Conservation (phyloP, 2,113 vertebrate species). For the Diphyllodes magnificus region DNA sequence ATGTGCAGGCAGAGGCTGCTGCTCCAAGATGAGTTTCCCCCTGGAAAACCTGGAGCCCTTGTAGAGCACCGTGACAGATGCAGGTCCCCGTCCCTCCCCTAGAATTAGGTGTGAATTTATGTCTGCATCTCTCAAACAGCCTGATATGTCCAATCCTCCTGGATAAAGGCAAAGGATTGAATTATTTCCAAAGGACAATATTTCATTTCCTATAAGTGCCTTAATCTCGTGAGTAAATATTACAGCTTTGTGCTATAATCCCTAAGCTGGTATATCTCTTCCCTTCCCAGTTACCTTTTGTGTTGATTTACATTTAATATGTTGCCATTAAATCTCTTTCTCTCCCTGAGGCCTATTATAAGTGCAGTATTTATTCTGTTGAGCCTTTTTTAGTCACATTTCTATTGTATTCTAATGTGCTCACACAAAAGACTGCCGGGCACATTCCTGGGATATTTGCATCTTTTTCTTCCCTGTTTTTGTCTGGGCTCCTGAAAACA, state of each 20-base stretch:
- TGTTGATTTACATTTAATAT: slow-evolving; percentile 71
- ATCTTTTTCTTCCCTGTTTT: slow-evolving; percentile 37
- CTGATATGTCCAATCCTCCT: slow-evolving; percentile 6
- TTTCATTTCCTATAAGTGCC: slow-evolving; percentile 67
- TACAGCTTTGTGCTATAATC: slow-evolving; percentile 68
- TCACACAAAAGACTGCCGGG: slow-evolving; percentile 19
- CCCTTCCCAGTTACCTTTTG: slow-evolving; percentile 64
- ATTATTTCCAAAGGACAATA: slow-evolving; percentile 62
- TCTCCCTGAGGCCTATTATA: slow-evolving; percentile 50
- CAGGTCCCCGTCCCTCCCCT: background rate
- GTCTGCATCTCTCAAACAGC: slow-evolving; percentile 27
- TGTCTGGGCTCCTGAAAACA: background rate
- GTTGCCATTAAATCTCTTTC: slow-evolving; percentile 63
- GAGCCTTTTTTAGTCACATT: slow-evolving; percentile 52
- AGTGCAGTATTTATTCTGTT: slow-evolving; percentile 65
- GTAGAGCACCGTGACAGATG: background rate
- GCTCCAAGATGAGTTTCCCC: background rate
- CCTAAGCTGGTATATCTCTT: slow-evolving; percentile 61
- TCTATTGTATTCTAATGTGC: slow-evolving; percentile 58
- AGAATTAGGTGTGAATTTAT: background rate
- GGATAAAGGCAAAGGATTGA: slow-evolving; percentile 41
- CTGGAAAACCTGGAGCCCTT: background rate
- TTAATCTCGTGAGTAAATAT: slow-evolving; percentile 70
- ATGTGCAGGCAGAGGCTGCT: background rate
- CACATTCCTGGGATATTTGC: slow-evolving; percentile 28